A percentile compares a stretch with the other conserved stretches of the same genome.
phyloP scores from a whole-genome alignment of 30 jellyfish, hydroid and myxozoan genomes.

The Catostylus mosaicus region DNA sequence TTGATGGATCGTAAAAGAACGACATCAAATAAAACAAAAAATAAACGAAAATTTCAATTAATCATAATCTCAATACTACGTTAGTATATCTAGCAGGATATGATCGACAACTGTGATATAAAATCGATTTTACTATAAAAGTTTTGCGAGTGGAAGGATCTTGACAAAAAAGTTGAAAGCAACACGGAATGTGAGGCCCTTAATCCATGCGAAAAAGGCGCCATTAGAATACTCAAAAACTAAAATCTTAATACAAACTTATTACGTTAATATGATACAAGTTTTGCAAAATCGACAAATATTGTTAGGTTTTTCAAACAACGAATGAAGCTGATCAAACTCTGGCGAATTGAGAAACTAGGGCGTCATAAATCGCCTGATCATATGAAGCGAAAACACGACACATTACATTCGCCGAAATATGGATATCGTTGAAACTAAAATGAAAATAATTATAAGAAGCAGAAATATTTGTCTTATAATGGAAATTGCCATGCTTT shows the following conservation, averaged over 20 bases:
- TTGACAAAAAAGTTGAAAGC: too few relatives aligned
- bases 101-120: background rate
- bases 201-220: constrained; percentile 11
- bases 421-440: background rate
- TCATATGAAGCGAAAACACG: constrained; percentile 12
- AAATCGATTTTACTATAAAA: background rate
- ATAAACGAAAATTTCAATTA: background rate
- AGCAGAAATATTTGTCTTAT: background rate
- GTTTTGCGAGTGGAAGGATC: too few relatives aligned
- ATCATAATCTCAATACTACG: background rate
- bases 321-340: background rate
- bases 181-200: too few relatives aligned
- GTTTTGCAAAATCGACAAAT: background rate
- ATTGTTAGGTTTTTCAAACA: background rate
- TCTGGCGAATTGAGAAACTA: background rate
- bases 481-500: background rate
- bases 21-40: background rate
- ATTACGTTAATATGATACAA: background rate
- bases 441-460: too few relatives aligned
- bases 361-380: constrained; percentile 12
- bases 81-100: background rate
- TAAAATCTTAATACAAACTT: background rate
- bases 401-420: background rate
- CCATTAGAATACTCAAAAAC: background rate
- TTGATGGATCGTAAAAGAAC: background rate